Evolutionary conservation across 2,797 vertebrate species (phyloP).

Genomic region (Pipistrellus kuhlii): DNA sequence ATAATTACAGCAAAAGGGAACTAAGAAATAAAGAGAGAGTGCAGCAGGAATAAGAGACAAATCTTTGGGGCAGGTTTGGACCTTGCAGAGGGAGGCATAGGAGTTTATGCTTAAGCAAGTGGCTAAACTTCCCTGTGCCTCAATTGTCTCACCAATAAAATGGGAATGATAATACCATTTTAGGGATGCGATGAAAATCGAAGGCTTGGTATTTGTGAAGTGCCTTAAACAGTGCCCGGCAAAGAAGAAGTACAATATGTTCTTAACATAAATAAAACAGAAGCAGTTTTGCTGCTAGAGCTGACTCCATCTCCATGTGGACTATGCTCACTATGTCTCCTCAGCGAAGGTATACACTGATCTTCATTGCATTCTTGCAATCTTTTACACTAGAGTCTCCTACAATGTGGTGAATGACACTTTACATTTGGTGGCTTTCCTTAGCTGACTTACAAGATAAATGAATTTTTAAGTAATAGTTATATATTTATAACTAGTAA

Average conservation of each 20-base stretch:
- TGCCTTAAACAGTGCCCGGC: background rate
- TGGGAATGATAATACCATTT: background rate
- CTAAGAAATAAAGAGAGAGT: background rate
- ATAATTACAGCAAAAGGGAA: background rate
- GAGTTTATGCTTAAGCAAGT: background rate
- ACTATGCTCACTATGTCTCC: background rate
- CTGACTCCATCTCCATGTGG: background rate
- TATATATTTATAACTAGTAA: background rate
- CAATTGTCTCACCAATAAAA: background rate
- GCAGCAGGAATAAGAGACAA: background rate
- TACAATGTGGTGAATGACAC: background rate
- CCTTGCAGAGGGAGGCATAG: background rate
- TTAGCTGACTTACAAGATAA: background rate
- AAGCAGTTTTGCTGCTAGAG: background rate
- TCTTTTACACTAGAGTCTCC: background rate
- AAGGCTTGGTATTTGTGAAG: background rate
- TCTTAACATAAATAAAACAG: slow-evolving; percentile 7
- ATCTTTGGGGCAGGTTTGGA: background rate
- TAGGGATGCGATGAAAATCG: background rate
- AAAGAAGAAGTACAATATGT: background rate
- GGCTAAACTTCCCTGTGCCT: background rate
- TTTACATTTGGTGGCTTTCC: background rate
- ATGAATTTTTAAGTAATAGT: background rate
- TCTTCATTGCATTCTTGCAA: background rate
- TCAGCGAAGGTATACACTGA: background rate